Evolutionary conservation across 2,888 invertebrate genomes (phyloP).

Genomic region (Cheilosia scutellata): DNA sequence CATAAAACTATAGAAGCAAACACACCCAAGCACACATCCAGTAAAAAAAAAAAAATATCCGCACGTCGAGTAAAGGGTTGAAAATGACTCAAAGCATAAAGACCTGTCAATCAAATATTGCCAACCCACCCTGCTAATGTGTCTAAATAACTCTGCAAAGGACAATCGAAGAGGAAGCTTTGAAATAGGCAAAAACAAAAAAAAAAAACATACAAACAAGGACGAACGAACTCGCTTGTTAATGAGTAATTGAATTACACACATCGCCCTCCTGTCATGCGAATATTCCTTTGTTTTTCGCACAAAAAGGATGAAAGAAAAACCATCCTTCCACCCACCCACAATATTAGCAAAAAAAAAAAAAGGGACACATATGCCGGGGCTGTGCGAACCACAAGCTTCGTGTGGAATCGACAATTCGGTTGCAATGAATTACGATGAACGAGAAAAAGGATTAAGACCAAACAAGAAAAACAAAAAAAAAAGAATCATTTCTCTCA

Average conservation of each 20-base stretch:
- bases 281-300: constrained; percentile 34
- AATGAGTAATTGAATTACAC: constrained; percentile 73
- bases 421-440: constrained; percentile 60
- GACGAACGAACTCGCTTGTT: constrained; percentile 44
- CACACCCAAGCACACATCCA: constrained; percentile 14
- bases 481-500: not conserved
- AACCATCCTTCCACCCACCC: constrained; percentile 10
- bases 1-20: constrained; percentile 56
- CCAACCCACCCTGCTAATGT: constrained; percentile 10
- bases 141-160: constrained; percentile 51
- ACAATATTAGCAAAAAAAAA: constrained; percentile 5
- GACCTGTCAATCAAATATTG: constrained; percentile 66
- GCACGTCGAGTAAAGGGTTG: constrained; percentile 41
- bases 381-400: constrained; percentile 54
- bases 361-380: constrained; percentile 16
- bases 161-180: constrained; percentile 43
- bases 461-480: not conserved
- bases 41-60: constrained; percentile 3
- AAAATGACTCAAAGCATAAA: constrained; percentile 43
- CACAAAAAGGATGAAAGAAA: not conserved
- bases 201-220: not conserved
- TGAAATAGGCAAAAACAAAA: not conserved
- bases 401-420: constrained; percentile 62
- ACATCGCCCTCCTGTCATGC: constrained; percentile 23
- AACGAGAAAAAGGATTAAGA: constrained; percentile 46